Conservation (phyloP, 2,113 vertebrate species). For the Symphodus melops region DNA sequence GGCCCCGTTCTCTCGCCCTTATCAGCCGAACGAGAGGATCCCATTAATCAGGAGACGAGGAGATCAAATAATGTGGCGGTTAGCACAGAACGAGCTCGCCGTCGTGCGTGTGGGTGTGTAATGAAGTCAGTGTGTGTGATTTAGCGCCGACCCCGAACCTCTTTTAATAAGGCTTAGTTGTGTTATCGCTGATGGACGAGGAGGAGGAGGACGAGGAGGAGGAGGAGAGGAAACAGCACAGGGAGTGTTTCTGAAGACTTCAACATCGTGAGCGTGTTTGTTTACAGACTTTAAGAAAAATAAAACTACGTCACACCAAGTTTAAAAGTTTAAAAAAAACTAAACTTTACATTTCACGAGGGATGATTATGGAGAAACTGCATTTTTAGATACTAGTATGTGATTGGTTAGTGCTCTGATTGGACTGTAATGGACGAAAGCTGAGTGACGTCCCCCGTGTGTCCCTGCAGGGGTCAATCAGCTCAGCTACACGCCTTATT, state of each 20-base stretch:
- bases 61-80: constrained; percentile 67
- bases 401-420: too few relatives aligned
- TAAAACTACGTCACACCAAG: too few relatives aligned
- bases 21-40: constrained; percentile 58
- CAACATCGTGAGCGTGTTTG: constrained; percentile 1
- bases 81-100: constrained; percentile 22
- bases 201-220: constrained; percentile 17
- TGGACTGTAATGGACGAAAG: too few relatives aligned
- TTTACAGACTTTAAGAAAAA: not conserved
- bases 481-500: too few relatives aligned
- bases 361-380: too few relatives aligned
- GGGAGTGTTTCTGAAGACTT: not conserved
- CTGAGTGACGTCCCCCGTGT: too few relatives aligned
- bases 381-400: too few relatives aligned
- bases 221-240: not conserved
- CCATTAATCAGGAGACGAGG: constrained; percentile 65
- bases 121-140: constrained; percentile 44
- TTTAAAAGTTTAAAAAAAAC: too few relatives aligned
- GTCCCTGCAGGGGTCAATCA: too few relatives aligned
- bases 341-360: too few relatives aligned
- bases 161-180: constrained; percentile 55
- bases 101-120: constrained; percentile 27
- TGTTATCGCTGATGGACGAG: constrained; percentile 46
- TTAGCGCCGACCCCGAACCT: constrained; percentile 18
- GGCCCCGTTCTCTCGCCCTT: constrained; percentile 33